Base-by-base conservation (phyloP, 2,888 invertebrate genomes). In the Phlogophora meticulosa region DNA sequence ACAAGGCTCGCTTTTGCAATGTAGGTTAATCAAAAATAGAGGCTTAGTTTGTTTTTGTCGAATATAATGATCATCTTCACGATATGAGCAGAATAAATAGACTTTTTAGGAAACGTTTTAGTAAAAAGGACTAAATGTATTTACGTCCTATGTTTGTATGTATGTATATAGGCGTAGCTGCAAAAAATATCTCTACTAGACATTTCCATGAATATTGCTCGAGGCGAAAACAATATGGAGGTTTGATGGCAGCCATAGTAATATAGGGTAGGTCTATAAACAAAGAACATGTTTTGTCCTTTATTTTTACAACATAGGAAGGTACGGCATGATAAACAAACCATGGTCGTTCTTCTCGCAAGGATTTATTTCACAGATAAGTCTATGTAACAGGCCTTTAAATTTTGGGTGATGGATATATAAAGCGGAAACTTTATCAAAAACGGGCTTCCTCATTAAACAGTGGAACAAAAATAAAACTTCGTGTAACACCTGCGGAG, bases 401-500 rank as follows among this genome's bases (percentile, higher is more conserved):
- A 43, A 24, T 56, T 36, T 56, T 52, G 7, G 4, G 9, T 64
- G 52, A 65, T 42, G 51, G 46, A 64, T 56, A 52, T 32, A 10
- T 4, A 11, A 58, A 53, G 11, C 4, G 22, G 15, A 32, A 72
- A 73, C 36, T 48, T 73, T 43, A 52, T 20, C 20, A n/a, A 59
- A 56, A 74, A 42, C 20, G 11, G 48, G 49, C 24, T 57, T 61
- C 56, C 52, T 56, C 51, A 52, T 74, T 72, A 60, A 36, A 56
- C 5, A 48, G 17, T 40, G 36, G 15, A 48, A 68, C 42, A 68
- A 72, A 72, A 74, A 55, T 74, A 60, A 60, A 74, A 57, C 38
- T 67, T 57, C 10, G 45, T 45, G 60, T 61, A 68, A 61, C 69
- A 72, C 61, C 74, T 68, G 69, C 34, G 42, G 48, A 68, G 46